Evolutionary conservation across 2,797 vertebrate genomes (phyloP), one percentile per base, ranked within the genome.

Genomic region (Spheniscus humboldti): DNA sequence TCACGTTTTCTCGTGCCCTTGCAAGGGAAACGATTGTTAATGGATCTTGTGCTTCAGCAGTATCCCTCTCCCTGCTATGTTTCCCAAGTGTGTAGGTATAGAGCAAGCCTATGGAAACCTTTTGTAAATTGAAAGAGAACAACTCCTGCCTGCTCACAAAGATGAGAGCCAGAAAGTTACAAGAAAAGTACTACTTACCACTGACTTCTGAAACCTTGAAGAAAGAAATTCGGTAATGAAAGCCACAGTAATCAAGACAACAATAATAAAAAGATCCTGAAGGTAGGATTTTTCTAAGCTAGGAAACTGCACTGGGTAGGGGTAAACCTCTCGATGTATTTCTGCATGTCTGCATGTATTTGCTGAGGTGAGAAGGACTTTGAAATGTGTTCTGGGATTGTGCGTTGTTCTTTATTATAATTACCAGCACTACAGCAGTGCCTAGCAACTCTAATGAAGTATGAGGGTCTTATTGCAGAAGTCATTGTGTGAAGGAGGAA

Each of bases 361-460:
- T 94, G 33, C 57, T 72, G 62, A 83, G 73, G 64, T 78, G 33
- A 94, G 53, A 75, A 93, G 56, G 72, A 83, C 72, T 90, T 90
- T 77, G 85, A 80, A 80, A 83, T 27, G 7, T 17, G 25, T 91
- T 87, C 75, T 90, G 57, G 68, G 50, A 64, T 56, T 57, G 66
- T 75, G 30, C 0, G 0, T 60, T 89, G 28, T n/a, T 91, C 84
- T 87, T 92, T 60, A 27, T 77, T 64, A 14, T 62, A 78, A 94
- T 78, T 86, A 68, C 33, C 33, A 47, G 35, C 57, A 68, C 57
- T 88, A 72, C 53, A 57, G 69, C 68, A 91, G 33, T 78, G 60
- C 92, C 76, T 95, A 94, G 79, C 53, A 94, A 92, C 68, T 91
- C 75, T 55, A 92, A 68, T 19, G 8, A 86, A 86, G 79, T 62